A percentile compares a stretch with the other conserved stretches of the same genome.
These are phyloP conservation scores for Hylaeus anthracinus DNA, from an alignment of 1,140 invertebrate species.

Conservation along the genomic window DNA sequence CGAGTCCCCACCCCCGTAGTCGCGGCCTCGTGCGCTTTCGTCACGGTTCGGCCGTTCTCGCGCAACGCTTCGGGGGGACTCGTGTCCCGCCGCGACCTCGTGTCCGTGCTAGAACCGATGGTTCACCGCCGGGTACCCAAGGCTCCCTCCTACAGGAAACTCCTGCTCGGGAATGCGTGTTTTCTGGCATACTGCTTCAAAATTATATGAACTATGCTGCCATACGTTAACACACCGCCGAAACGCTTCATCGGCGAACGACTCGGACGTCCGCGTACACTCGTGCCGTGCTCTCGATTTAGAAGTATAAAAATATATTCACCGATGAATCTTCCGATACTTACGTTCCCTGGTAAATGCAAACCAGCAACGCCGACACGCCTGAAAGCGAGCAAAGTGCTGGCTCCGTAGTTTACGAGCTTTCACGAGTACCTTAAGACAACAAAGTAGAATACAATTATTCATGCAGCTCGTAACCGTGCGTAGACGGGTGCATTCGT, in stretches of 20 bases:
- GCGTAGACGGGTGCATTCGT: slow-evolving; percentile 4
- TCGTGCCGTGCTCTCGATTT: not conserved
- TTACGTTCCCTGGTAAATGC: not conserved
- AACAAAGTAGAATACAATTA: slow-evolving; percentile 15
- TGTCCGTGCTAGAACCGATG: slow-evolving; percentile 52
- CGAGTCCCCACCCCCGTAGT: slow-evolving; percentile 42
- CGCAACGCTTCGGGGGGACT: not conserved
- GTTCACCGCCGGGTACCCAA: slow-evolving; percentile 53
- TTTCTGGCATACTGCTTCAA: slow-evolving; percentile 37
- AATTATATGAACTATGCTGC: slow-evolving; percentile 39
- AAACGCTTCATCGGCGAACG: not conserved
- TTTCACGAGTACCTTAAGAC: not conserved
- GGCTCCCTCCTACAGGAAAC: slow-evolving; percentile 55
- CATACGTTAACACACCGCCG: slow-evolving; percentile 19
- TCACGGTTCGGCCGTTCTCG: slow-evolving; percentile 28
- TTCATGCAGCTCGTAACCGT: slow-evolving; percentile 14
- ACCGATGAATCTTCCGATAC: slow-evolving; percentile 2
- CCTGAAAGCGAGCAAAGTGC: not conserved
- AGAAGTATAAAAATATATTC: slow-evolving; percentile 13
- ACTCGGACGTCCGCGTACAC: not conserved
- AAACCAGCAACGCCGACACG: not conserved
- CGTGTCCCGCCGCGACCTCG: slow-evolving; percentile 52
- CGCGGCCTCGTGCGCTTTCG: slow-evolving; percentile 51
- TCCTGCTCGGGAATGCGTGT: slow-evolving; percentile 25
- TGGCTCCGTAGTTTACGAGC: not conserved